Base-by-base conservation (phyloP, 2,113 vertebrate species). In the Lophochroa leadbeateri region DNA sequence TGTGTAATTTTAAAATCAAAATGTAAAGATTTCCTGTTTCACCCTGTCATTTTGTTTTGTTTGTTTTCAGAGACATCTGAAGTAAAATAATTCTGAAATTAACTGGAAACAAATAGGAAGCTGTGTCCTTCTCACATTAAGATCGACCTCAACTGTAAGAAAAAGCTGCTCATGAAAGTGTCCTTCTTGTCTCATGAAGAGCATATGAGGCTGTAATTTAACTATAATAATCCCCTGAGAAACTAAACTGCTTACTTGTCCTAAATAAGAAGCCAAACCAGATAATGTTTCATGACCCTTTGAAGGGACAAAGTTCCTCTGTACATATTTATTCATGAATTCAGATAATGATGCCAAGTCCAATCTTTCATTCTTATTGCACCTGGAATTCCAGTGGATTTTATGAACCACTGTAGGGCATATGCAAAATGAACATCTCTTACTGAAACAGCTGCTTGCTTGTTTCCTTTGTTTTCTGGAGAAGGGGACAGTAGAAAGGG, bases 21-120 rank as follows among this genome's bases (percentile, higher is more conserved):
- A 91, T 70, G 49, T 50, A 76, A 89, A 82, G 29, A 33, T 58
- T 83, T 92, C 60, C 46, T 0, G 0, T 83, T 92, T 95, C 50
- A 94, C 29, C 8, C 28, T 88, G 46, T 88, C 50, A 19, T 78
- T 90, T 76, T 92, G 52, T 64, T 94, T 96, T 86, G 37, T 95
- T 97, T 92, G 58, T 80, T 97, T 97, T 74, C 72, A 98, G 97
- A 96, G 96, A 96, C 78, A 71, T 91, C 74, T 94, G 94, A 97
- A 97, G 94, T 49, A 92, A 94, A 96, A 94, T 72, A 95, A 92
- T 76, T 74, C 91, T 53, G 90, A 91, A 93, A 89, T 89, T 84
- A 89, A 68, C 13, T 39, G 89, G 82, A 95, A 78, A 31, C 18
- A 72, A 95, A 35, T 53, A 77, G 70, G 55, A 68, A 90, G 21